Conservation (phyloP, 2,888 invertebrate species). For the Odontocerum albicorne region DNA sequence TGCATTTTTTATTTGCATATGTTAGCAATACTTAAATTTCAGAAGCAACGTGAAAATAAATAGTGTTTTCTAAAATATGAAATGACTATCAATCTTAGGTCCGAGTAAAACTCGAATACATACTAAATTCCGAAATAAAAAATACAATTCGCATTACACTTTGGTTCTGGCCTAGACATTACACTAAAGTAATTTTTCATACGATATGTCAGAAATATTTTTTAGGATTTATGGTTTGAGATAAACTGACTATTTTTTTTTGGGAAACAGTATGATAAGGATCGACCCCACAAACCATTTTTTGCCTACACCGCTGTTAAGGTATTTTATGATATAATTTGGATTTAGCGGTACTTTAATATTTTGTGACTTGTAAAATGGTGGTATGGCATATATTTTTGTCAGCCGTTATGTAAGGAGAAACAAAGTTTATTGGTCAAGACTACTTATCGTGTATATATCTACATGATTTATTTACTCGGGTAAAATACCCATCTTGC, state of each 20-base stretch:
- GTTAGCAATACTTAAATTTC: too few relatives aligned
- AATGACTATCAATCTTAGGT: too few relatives aligned
- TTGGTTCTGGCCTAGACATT: conserved; percentile 18
- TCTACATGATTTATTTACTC: conserved; percentile 25
- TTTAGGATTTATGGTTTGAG: conserved; percentile 33
- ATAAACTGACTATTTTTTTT: conserved; percentile 30
- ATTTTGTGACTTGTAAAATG: conserved; percentile 25
- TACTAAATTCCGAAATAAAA: too few relatives aligned
- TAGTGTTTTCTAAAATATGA: too few relatives aligned
- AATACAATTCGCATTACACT: not conserved
- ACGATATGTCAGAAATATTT: conserved; percentile 31
- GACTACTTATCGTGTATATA: conserved; percentile 15
- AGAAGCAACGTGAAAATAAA: too few relatives aligned
- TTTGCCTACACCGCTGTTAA: conserved; percentile 28
- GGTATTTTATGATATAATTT: conserved; percentile 33
- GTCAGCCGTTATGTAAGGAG: conserved; percentile 23
- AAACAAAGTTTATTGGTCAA: conserved; percentile 14
- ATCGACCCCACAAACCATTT: conserved; percentile 31
- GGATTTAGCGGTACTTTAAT: conserved; percentile 21
- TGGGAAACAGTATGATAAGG: conserved; percentile 26
- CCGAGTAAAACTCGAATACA: too few relatives aligned
- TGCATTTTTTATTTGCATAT: too few relatives aligned
- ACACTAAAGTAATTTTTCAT: conserved; percentile 32
- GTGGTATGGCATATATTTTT: conserved; percentile 12
- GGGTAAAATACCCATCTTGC: too few relatives aligned